phyloP scores from a whole-genome alignment of 2,888 invertebrate species.

The Lasioglossum morio region DNA sequence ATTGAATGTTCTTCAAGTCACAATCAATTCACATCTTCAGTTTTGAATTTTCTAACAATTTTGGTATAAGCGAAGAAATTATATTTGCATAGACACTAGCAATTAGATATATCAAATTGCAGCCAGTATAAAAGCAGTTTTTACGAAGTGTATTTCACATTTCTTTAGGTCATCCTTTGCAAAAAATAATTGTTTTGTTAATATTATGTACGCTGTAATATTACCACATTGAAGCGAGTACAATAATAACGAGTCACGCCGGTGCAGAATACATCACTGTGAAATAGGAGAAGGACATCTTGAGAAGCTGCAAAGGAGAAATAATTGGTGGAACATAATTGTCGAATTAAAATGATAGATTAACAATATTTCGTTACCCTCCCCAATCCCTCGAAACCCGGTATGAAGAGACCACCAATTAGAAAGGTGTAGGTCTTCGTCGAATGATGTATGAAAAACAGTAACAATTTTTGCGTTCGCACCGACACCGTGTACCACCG shows the following conservation, averaged over 20 bases:
- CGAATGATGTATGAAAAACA: slow-evolving; percentile 43
- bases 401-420: slow-evolving; percentile 7
- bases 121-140: no score
- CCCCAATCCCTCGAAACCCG: slow-evolving; percentile 34
- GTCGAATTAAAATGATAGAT: background rate
- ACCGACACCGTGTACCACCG: slow-evolving; percentile 37
- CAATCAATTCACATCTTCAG: no score
- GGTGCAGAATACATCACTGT: slow-evolving; percentile 32
- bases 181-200: no score
- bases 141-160: no score
- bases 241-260: background rate
- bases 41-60: no score
- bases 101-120: no score
- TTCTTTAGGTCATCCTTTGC: no score
- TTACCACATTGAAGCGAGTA: no score
- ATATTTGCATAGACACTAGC: no score
- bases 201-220: no score
- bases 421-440: slow-evolving; percentile 9
- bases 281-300: slow-evolving; percentile 36
- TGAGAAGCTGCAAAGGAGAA: slow-evolving; percentile 11
- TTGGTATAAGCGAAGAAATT: no score
- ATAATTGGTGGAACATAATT: background rate
- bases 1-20: no score
- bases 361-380: slow-evolving; percentile 22
- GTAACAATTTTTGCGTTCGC: slow-evolving; percentile 40